Percentiles rank a stretch among this genome's conserved stretches.
phyloP scores from a whole-genome alignment of 2,888 invertebrate species.

The Willowsia nigromaculata region DNA sequence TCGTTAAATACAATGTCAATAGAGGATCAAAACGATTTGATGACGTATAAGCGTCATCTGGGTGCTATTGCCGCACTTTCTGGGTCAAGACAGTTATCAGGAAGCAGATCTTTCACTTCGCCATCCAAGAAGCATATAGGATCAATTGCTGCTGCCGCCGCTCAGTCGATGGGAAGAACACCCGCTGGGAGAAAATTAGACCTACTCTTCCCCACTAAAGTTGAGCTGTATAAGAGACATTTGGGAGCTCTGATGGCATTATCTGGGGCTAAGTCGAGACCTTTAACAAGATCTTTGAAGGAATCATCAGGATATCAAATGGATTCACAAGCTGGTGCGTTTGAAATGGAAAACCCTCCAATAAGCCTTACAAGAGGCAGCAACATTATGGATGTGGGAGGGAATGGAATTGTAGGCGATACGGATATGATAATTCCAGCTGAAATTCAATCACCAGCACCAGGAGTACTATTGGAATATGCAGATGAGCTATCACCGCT shows the following conservation, averaged over 20 bases:
- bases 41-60: constrained; percentile 56
- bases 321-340: constrained; percentile 3
- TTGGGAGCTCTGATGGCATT: constrained; percentile 67
- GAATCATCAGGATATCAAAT: constrained; percentile 54
- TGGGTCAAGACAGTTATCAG: constrained; percentile 42
- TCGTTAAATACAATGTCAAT: constrained; percentile 3
- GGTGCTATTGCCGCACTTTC: constrained; percentile 65
- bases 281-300: constrained; percentile 58
- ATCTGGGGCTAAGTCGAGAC: constrained; percentile 41
- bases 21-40: constrained; percentile 22
- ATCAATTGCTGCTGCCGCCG: constrained; percentile 73
- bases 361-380: constrained; percentile 12
- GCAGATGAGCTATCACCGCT: background rate
- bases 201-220: background rate
- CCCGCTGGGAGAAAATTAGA: constrained; percentile 53
- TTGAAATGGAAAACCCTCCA: constrained; percentile 52
- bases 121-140: constrained; percentile 74
- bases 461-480: constrained; percentile 34
- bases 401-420: background rate
- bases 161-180: constrained; percentile 27
- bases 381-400: background rate
- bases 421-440: constrained; percentile 22
- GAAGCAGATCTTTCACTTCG: constrained; percentile 57
- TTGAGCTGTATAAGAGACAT: constrained; percentile 61
- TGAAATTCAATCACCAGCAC: constrained; percentile 47